phyloP scores from a whole-genome alignment of 2,797 vertebrate genomes.

The Bovichtus diacanthus region DNA sequence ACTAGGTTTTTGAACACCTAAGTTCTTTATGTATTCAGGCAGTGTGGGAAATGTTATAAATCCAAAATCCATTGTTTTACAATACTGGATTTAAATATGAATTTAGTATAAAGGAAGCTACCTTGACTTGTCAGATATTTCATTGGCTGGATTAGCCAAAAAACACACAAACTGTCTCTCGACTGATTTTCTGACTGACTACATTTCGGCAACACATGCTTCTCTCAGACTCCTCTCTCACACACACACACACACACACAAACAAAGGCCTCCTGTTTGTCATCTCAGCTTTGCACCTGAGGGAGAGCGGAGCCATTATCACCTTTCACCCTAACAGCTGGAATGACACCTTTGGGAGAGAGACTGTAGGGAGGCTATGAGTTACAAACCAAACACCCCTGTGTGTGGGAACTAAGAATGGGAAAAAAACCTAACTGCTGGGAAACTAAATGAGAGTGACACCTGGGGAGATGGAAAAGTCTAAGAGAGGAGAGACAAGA shows the following conservation, averaged over 20 bases:
- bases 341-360: constrained; percentile 52
- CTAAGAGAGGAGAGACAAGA: neutral
- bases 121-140: neutral
- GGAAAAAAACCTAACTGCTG: neutral
- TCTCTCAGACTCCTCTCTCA: constrained; percentile 22
- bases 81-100: neutral
- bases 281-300: constrained; percentile 47
- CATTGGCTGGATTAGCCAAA: neutral
- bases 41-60: no score
- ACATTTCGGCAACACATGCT: neutral
- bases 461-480: constrained; percentile 13
- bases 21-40: neutral
- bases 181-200: no score
- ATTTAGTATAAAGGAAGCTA: no score
- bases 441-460: constrained; percentile 30
- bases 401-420: constrained; percentile 32
- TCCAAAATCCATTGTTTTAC: neutral
- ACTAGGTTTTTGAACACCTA: neutral
- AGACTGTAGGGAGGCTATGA: constrained; percentile 42
- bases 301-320: constrained; percentile 47
- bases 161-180: no score
- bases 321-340: constrained; percentile 61
- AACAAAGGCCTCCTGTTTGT: constrained; percentile 49
- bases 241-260: constrained; percentile 27
- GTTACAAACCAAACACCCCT: constrained; percentile 28